Evolutionary conservation across 1,140 invertebrate genomes (phyloP), one percentile per base, ranked within the genome.

Genomic region (Grapholita molesta): DNA sequence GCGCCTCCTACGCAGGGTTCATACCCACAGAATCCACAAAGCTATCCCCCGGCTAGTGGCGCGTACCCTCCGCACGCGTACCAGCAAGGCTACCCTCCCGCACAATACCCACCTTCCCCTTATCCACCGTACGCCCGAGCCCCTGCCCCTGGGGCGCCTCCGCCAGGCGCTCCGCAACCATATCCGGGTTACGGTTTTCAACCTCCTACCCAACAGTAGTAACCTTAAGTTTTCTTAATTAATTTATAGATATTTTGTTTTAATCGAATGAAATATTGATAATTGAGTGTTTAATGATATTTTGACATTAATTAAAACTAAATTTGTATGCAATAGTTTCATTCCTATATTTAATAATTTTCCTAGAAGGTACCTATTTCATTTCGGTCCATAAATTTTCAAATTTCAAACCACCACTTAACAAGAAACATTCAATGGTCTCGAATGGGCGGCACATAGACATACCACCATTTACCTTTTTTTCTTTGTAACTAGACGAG

Each of bases 141-240:
- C 6, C 92, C 92, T 0, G 88, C 90, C 11, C 89, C 91, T 12
- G 89, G 89, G 25, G 90, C 87, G n/a, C 91, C 91, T 1, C 92
- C 92, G 0, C 91, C 92, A 7, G 86, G 82, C 35, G 80, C 80
- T 8, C 87, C 92, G 4, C 92, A 92, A 68, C 84, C 85, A 32
- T 92, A 92, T 71, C 90, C 90, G 32, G 92, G 90, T 11, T 92
- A 92, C 71, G 86, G 89, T n/a, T 92, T 92, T 66, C 92, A 92
- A 76, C 91, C 92, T 24, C 89, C 91, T 15, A 86, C 88, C 35
- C 91, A 92, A 71, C 90, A 92, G 70, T 92, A 85, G 74, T 32
- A 18, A 9, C 4, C 12, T 53, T 52, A 64, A 52, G 32, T 64
- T 57, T 66, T 38, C 23, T 21, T 24, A 15, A 64, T 24, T 5